Percentiles rank a stretch among this genome's conserved stretches.
Evolutionary conservation across 2,888 invertebrate genomes (phyloP).

Genomic region (Teleogryllus oceanicus): DNA sequence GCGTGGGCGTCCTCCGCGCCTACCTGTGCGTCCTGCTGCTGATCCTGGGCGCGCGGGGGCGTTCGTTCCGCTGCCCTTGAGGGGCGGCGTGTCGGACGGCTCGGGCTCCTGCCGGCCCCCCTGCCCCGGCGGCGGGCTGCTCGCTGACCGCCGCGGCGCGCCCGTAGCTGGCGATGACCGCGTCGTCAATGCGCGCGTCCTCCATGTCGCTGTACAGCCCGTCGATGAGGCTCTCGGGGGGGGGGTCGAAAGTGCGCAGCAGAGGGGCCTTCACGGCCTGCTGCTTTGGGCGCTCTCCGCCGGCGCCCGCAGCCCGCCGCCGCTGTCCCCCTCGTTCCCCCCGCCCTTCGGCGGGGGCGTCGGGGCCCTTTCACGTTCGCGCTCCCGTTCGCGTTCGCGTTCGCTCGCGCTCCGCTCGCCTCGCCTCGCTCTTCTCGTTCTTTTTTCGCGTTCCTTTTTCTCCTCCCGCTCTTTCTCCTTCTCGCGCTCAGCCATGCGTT

Average conservation of each 20-base stretch:
- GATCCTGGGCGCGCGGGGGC: too few species aligned
- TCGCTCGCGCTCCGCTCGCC: neutral
- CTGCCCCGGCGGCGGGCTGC: constrained; percentile 25
- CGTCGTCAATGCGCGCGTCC: constrained; percentile 41
- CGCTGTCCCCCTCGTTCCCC: neutral
- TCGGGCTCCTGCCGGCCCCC: too few species aligned
- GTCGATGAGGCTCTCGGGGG: constrained; percentile 40
- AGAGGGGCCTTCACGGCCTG: neutral
- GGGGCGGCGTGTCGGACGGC: too few species aligned
- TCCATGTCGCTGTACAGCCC: constrained; percentile 46
- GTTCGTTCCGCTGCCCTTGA: too few species aligned
- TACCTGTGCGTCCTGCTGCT: too few species aligned
- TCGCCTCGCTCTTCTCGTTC: constrained; percentile 24
- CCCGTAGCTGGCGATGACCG: constrained; percentile 38
- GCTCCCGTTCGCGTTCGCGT: constrained; percentile 30
- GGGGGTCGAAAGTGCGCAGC: constrained; percentile 28
- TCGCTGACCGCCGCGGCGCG: constrained; percentile 21
- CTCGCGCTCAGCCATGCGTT: constrained; percentile 50
- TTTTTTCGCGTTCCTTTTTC: constrained; percentile 47
- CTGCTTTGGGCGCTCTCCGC: neutral
- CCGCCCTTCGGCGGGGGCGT: too few species aligned
- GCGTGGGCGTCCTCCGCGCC: too few species aligned
- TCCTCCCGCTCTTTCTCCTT: constrained; percentile 44
- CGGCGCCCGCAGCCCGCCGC: neutral
- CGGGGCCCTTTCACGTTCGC: constrained; percentile 32